Percentiles rank a stretch among this genome's conserved stretches.
phyloP scores from a whole-genome alignment of 2,888 invertebrate genomes.

The Lacanobia oleracea region DNA sequence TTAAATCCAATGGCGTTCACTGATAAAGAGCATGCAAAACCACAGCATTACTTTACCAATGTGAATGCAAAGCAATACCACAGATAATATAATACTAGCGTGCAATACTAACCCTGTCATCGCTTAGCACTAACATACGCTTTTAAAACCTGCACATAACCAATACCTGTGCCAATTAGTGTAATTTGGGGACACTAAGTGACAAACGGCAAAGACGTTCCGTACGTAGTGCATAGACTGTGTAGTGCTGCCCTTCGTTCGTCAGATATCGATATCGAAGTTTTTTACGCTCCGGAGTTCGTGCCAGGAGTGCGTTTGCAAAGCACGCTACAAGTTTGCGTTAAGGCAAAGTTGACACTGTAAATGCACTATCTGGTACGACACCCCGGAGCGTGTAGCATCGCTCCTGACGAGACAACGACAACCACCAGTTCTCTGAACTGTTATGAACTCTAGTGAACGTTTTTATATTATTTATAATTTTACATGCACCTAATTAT shows the following conservation, averaged over 20 bases:
- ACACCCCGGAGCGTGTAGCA: constrained; percentile 94
- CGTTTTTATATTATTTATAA: constrained; percentile 49
- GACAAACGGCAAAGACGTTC: constrained; percentile 83
- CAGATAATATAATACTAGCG: too few species aligned
- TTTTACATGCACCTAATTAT: constrained; percentile 51
- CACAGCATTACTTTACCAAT: constrained; percentile 11
- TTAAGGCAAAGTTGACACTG: constrained; percentile 92
- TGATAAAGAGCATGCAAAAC: constrained; percentile 30
- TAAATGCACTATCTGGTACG: constrained; percentile 99
- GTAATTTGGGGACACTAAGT: constrained; percentile 73
- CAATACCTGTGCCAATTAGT: constrained; percentile 57
- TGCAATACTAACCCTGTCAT: constrained; percentile 49
- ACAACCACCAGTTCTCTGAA: constrained; percentile 75
- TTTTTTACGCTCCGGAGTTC: constrained; percentile 94
- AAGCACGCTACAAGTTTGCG: constrained; percentile 89
- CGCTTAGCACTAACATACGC: constrained; percentile 65
- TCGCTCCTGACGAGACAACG: constrained; percentile 81
- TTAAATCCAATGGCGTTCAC: constrained; percentile 19
- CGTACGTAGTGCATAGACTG: constrained; percentile 80
- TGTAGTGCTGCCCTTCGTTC: constrained; percentile 81
- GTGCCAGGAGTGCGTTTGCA: constrained; percentile 99
- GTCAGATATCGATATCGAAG: constrained; percentile 80
- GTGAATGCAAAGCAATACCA: background rate
- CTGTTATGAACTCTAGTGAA: constrained; percentile 82
- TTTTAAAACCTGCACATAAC: constrained; percentile 51